Percentiles rank a stretch among this genome's conserved stretches.
phyloP scores from a whole-genome alignment of 2,888 invertebrate genomes.

The Dasysyrphus albostriatus region DNA sequence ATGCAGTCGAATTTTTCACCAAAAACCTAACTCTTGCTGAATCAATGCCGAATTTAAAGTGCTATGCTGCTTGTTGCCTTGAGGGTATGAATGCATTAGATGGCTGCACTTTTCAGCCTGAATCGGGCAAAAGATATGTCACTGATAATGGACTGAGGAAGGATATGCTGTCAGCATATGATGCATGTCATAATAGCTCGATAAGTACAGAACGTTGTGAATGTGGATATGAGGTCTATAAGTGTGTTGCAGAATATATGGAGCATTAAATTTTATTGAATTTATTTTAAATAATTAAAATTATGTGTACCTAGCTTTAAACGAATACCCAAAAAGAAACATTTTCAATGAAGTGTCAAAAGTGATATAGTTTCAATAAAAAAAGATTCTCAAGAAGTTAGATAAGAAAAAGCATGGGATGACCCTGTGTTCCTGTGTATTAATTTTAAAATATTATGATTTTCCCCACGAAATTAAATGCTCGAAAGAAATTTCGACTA shows the following conservation, averaged over 20 bases:
- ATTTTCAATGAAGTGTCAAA: too few relatives aligned
- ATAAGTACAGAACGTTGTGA: background rate
- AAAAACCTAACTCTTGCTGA: conserved; percentile 3
- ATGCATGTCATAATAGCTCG: conserved; percentile 27
- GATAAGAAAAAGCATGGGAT: too few relatives aligned
- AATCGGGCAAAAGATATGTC: conserved; percentile 3
- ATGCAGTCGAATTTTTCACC: conserved; percentile 9
- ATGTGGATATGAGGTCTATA: conserved; percentile 11
- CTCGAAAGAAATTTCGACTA: too few relatives aligned
- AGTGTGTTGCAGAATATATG: conserved; percentile 11
- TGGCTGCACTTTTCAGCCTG: conserved; percentile 14
- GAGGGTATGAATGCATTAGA: conserved; percentile 24
- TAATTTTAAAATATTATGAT: too few relatives aligned
- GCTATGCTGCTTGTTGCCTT: conserved; percentile 24
- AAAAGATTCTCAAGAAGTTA: too few relatives aligned
- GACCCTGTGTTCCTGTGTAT: too few relatives aligned
- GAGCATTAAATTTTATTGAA: background rate
- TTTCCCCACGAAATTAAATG: too few relatives aligned
- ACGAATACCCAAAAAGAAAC: too few relatives aligned
- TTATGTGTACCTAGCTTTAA: too few relatives aligned
- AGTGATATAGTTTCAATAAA: too few relatives aligned
- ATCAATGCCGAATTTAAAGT: conserved; percentile 17
- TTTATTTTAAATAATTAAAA: background rate
- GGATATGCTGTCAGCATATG: conserved; percentile 10
- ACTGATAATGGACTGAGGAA: conserved; percentile 8